Evolutionary conservation across 1,140 invertebrate species (phyloP).

Genomic region (Zaprionus davidi): DNA sequence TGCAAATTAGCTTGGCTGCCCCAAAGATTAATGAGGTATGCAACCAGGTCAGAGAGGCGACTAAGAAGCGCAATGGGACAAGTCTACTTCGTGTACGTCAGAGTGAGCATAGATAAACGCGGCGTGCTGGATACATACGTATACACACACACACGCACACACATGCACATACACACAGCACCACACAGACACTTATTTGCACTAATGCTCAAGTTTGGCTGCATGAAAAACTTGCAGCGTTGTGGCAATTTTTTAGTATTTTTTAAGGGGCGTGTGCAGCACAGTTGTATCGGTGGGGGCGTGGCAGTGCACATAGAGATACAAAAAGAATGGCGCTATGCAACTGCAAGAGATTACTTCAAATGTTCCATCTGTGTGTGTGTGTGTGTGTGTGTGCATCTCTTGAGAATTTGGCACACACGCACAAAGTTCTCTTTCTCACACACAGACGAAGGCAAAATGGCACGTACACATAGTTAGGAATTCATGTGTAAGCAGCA

Average conservation of each 20-base stretch:
- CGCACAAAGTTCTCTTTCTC: not conserved
- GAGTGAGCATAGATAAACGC: not conserved
- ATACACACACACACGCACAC: not conserved
- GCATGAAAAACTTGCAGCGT: not conserved
- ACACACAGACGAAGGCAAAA: constrained; percentile 19
- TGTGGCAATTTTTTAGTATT: not conserved
- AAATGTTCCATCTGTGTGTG: not conserved
- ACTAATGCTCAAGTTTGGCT: not conserved
- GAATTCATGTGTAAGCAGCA: constrained; percentile 4
- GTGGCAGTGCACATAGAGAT: not conserved
- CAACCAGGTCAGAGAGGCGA: constrained; percentile 14
- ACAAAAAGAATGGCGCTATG: not conserved
- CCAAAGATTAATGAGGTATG: constrained; percentile 19
- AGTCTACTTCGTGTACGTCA: not conserved
- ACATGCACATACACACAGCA: not conserved
- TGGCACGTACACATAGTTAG: constrained; percentile 2
- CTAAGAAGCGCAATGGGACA: constrained; percentile 4
- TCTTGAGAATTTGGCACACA: constrained; percentile 3
- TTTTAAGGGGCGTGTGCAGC: not conserved
- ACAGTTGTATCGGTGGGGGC: not conserved
- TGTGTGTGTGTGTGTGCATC: not conserved
- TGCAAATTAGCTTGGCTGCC: constrained; percentile 13
- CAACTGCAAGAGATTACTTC: not conserved
- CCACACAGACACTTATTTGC: not conserved
- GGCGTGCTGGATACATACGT: not conserved